phyloP scores from a whole-genome alignment of 2,113 vertebrate genomes.

The Petrocephalus zakoni region DNA sequence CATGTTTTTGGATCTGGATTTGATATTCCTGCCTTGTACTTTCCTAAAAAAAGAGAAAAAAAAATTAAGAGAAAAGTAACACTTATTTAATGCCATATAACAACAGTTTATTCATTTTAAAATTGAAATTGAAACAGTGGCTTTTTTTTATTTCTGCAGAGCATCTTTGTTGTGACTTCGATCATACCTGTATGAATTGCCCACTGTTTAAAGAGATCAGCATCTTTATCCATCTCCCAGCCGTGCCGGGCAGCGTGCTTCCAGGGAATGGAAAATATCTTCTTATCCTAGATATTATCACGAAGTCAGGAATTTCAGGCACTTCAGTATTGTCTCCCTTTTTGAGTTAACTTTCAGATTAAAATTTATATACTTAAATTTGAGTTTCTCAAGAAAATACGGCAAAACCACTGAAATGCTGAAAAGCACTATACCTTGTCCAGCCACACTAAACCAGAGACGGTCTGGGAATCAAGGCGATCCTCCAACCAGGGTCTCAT shows the following conservation, averaged over 20 bases:
- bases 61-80: background rate
- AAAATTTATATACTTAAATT: background rate
- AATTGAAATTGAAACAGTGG: background rate
- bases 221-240: conserved; percentile 90
- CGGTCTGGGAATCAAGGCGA: conserved; percentile 75
- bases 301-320: background rate
- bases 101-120: background rate
- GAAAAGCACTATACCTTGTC: conserved; percentile 68
- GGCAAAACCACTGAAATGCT: background rate
- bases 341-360: background rate
- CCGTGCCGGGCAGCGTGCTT: conserved; percentile 95
- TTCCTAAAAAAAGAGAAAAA: background rate
- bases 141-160: background rate
- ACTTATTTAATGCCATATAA: background rate
- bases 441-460: conserved; percentile 79
- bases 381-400: background rate
- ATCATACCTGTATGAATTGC: conserved; percentile 89
- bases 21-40: conserved; percentile 57
- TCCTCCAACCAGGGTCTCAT: conserved; percentile 92
- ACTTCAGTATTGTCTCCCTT: background rate
- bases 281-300: conserved; percentile 67
- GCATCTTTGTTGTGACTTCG: background rate
- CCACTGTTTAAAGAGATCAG: conserved; percentile 85
- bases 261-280: conserved; percentile 89
- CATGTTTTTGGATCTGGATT: conserved; percentile 87